Evolutionary conservation across 2,888 invertebrate genomes (phyloP).

Genomic region (Neoascia interrupta): DNA sequence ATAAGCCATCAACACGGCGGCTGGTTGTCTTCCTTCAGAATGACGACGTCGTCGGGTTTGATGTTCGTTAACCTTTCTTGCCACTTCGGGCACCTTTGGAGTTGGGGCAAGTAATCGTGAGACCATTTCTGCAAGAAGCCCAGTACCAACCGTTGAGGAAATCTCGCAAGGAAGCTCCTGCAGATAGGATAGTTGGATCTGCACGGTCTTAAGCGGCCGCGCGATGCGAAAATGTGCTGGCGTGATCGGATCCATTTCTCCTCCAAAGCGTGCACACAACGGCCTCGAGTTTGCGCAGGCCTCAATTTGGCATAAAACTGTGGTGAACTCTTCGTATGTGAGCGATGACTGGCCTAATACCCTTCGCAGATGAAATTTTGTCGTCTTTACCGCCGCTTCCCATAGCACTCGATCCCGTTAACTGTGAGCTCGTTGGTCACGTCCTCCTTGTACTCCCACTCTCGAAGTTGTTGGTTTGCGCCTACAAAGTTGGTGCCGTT

Average conservation of each 20-base stretch:
- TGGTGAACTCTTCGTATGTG: conserved; percentile 74
- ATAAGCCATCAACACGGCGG: conserved; percentile 70
- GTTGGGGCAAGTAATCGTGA: conserved; percentile 33
- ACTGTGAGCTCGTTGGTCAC: too few relatives aligned
- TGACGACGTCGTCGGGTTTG: conserved; percentile 36
- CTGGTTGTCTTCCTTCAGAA: conserved; percentile 42
- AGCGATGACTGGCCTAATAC: conserved; percentile 70
- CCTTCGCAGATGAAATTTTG: conserved; percentile 73
- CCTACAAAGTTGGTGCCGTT: conserved; percentile 58
- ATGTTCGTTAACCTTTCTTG: conserved; percentile 14
- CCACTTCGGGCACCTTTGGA: conserved; percentile 58
- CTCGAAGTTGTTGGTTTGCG: background rate
- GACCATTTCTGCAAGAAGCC: conserved; percentile 58
- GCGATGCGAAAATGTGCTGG: conserved; percentile 65
- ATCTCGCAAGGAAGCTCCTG: background rate
- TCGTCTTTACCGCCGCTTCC: conserved; percentile 75
- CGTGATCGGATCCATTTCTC: conserved; percentile 65
- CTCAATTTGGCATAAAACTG: conserved; percentile 73
- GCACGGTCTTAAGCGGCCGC: conserved; percentile 18
- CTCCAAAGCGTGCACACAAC: conserved; percentile 66
- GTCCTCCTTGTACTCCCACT: conserved; percentile 1
- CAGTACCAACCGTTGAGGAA: conserved; percentile 34
- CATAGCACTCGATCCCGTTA: too few relatives aligned
- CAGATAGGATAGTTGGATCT: conserved; percentile 3
- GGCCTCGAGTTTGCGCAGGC: conserved; percentile 74